Conservation (phyloP, 2,113 vertebrate genomes). For the Heteronetta atricapilla region DNA sequence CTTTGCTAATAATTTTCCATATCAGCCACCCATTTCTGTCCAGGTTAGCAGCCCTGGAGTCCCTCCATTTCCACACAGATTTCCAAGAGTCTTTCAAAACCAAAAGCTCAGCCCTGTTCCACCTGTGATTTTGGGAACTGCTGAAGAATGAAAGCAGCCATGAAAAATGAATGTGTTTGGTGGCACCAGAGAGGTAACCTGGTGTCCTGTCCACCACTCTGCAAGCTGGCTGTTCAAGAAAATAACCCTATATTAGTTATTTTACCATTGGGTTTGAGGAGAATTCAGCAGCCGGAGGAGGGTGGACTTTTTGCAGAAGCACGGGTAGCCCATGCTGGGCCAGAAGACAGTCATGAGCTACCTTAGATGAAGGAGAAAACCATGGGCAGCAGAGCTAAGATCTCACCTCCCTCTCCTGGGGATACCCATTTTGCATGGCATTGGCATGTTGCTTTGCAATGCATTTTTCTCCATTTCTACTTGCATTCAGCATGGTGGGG, state of each 20-base stretch:
- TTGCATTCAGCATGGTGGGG: background rate
- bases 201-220: background rate
- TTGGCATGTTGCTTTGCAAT: background rate
- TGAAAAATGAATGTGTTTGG: background rate
- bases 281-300: background rate
- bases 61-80: background rate
- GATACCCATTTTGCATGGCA: accelerated
- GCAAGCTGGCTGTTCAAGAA: background rate
- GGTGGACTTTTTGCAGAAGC: background rate
- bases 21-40: background rate
- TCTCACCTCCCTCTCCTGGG: background rate
- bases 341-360: background rate
- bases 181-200: background rate
- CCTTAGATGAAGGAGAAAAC: background rate
- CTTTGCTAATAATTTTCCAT: background rate
- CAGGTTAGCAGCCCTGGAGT: background rate
- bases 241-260: background rate
- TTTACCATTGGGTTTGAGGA: background rate
- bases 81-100: background rate
- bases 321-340: background rate
- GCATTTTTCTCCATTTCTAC: background rate
- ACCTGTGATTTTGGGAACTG: background rate
- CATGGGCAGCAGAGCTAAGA: background rate
- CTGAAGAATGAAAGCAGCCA: background rate
- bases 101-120: background rate